Base-by-base conservation (phyloP, 2,797 vertebrate species). In the Rhynchotus rufescens region DNA sequence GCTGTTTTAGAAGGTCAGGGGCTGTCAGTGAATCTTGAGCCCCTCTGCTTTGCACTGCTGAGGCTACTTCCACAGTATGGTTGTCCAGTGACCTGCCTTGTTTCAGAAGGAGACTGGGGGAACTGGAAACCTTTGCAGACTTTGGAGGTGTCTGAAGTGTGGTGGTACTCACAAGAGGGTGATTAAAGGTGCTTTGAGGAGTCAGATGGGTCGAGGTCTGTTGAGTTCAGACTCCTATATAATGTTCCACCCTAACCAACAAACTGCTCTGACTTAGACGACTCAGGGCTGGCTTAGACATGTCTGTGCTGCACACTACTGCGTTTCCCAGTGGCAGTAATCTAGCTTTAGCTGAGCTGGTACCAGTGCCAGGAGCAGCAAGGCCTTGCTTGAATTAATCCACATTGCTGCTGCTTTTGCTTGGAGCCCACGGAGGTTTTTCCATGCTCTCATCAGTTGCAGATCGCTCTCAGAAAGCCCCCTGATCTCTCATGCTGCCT, bases 281-380 rank as follows among this genome's bases (percentile, higher is more conserved):
- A 72, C 57, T 52, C 40, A 4, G 40, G 59, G 34, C 19, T 76
- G 52, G 40, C 21, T 80, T 65, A 15, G 61, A 17, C 64, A 17
- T 4, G 25, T 72, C 84, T 59, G 25, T 74, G 25, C 47, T 20
- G 36, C 32, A 5, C 0, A 0, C 13, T 4, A 36, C 7, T 1
- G 12, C 68, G 32, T 30, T 0, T 0, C 67, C 36, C 26, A 26
- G 30, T 28, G 61, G 32, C 9, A 11, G 26, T 47, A 54, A 77
- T 21, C 15, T 14, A 17, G 30, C 10, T 0, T 51, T 22, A 72
- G 25, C 73, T 90, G 62, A 89, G 73, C 62, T 92, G 73, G 17
- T 59, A 44, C 14, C 13, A 56, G 34, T 45, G 54, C 52, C 26
- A 3, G 0, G 32, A 75, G 52, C 25, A 72, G 25, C 54, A 83